Evolutionary conservation across 2,888 invertebrate genomes (phyloP).

Genomic region (Rotaria sp.): DNA sequence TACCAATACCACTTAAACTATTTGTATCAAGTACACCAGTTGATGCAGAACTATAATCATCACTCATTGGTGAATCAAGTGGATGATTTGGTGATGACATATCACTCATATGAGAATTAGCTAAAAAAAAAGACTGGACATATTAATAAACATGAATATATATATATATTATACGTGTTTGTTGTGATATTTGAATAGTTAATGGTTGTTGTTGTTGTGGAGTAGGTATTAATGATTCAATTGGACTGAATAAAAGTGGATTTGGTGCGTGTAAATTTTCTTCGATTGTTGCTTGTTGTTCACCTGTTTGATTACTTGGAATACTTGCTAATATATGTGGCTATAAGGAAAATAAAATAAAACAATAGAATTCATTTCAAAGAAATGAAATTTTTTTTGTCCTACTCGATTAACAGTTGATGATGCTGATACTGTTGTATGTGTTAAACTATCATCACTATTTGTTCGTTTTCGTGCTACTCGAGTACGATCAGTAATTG

Average conservation of each 20-base stretch:
- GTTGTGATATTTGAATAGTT: not conserved
- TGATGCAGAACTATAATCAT: not conserved
- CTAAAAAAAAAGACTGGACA: not conserved
- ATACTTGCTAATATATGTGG: not conserved
- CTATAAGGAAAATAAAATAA: not conserved
- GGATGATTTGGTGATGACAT: not conserved
- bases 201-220: not conserved
- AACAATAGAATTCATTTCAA: not conserved
- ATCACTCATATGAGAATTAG: not conserved
- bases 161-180: not conserved
- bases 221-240: not conserved
- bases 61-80: constrained; percentile 27
- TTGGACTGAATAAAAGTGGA: not conserved
- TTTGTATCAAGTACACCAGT: not conserved
- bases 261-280: not conserved
- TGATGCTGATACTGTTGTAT: not conserved
- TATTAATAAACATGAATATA: too few species aligned
- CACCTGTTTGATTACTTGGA: constrained; percentile 6
- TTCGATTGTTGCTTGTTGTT: not conserved
- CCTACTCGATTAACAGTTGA: not conserved
- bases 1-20: not conserved
- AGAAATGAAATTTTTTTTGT: not conserved
- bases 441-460: constrained; percentile 22
- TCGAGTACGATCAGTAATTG: not conserved
- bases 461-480: not conserved